Evolutionary conservation across 2,797 vertebrate species (phyloP).

Genomic region (Myripristis jacobus): DNA sequence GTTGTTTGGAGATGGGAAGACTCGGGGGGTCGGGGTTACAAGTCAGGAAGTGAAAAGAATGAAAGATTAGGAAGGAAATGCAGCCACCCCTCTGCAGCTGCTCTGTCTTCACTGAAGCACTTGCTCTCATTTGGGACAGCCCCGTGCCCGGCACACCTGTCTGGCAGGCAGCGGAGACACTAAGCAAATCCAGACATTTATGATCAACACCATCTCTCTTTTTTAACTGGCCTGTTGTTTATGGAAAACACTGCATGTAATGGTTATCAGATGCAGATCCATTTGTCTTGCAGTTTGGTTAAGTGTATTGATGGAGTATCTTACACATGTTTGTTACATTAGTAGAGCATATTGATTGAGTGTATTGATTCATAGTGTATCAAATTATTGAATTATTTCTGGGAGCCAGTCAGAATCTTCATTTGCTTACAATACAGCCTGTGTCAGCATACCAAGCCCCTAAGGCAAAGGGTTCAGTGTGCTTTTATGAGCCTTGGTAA

Average conservation of each 20-base stretch:
- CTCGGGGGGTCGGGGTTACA: not conserved
- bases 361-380: conserved; percentile 12
- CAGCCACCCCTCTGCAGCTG: conserved; percentile 11
- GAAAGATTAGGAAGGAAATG: not conserved
- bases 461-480: not conserved
- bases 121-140: too few species aligned
- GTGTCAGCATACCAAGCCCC: not conserved
- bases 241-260: not conserved
- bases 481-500: not conserved
- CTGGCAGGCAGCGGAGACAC: too few species aligned
- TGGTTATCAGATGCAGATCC: conserved; percentile 4
- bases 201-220: not conserved
- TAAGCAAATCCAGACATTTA: not conserved
- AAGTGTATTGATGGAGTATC: conserved; percentile 2
- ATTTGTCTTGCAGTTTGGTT: not conserved
- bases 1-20: too few species aligned
- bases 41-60: not conserved
- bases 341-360: conserved; percentile 15
- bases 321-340: conserved; percentile 18
- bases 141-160: too few species aligned
- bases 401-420: conserved; percentile 4
- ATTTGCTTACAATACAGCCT: conserved; percentile 3
- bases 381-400: conserved; percentile 46
- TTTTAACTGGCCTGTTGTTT: not conserved
- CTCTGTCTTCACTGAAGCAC: conserved; percentile 1